Base-by-base conservation (phyloP, 2,797 vertebrate species). In the Sebastes aleutianus region DNA sequence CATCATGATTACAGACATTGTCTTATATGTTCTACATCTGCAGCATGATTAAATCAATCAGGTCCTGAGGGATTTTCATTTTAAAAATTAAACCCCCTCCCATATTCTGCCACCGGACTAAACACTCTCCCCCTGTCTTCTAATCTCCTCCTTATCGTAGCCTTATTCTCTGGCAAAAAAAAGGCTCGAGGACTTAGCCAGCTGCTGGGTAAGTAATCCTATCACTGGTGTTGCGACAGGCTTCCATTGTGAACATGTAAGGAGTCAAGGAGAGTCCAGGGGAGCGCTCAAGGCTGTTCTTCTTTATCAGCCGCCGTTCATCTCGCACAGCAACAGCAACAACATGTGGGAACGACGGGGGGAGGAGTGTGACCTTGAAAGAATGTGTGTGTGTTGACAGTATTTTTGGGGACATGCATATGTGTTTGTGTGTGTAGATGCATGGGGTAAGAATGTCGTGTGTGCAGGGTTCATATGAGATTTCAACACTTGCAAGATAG, bases 221-320 rank as follows among this genome's bases (percentile, higher is more conserved):
- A 74, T 90, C 85, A 70, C 56, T 78, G 85, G 71, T 68, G 20
- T 47, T 20, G 50, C 50, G 50, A 20, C 50, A 59, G 63, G 56
- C 68, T 68, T 80, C 80, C 75, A 77, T 74, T 88, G 83, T 85
- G 83, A 89, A 74, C 69, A 70, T 85, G 86, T 70, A 70, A 79
- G 83, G 76, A 91, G 91, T 91, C 89, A 91, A 89, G 89, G 87
- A 86, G 90, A 91, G 88, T 90, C 87, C 80, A 85, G 75, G 36
- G 61, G 70, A 88, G 67, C 3, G 82, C 89, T 92, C 73, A 66
- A 87, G 89, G 92, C 91, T 89, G 70, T 61, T 82, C 70, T 66
- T 22, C 56, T 82, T 91, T 90, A 88, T 92, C 89, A 88, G 84
- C 79, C 61, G 69, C 69, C 85, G 78, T 82, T 90, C 83, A 87